Evolutionary conservation across 2,888 invertebrate species (phyloP), one percentile per base, ranked within the genome.

Genomic region (Saturnia pavonia): DNA sequence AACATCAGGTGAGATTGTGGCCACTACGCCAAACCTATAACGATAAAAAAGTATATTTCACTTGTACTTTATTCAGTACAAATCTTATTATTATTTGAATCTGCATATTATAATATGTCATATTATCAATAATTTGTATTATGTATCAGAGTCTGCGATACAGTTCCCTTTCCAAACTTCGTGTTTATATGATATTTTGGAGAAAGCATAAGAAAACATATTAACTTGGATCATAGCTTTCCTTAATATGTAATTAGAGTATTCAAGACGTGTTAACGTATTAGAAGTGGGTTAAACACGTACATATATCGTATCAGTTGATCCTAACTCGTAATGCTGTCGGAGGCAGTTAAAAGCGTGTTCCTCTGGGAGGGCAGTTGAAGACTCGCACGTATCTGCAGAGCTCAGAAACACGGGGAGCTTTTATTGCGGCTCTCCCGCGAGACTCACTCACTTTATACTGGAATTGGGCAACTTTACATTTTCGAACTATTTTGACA

Each of bases 341-440:
- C 40, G 65, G n/a, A 65, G 63, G 63, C 63, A 40, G 63, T 65
- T 65, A 40, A 65, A 40, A 65, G 34, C 65, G n/a, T 40, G 8
- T 65, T 60, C 65, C 65, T 65, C 40, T n/a, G 65, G 65, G 65
- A 65, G 40, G 40, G 40, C 40, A 60, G 25, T 40, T 65, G 40
- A 65, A 40, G 40, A 11, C 65, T 65, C 40, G 48, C 45, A 68
- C 68, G 34, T 54, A 68, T 14, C 27, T 34, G 34, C 68, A 34
- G 16, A 27, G 34, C 54, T 19, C n/a, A 48, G 51, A 48, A 51
- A 54, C 51, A 66, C 65, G 70, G 48, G 66, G 34, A 66, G 70
- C 65, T 70, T 69, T 70, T 66, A 70, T 70, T 70, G 22, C 70
- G n/a, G 25, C 25, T 14, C 43, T 70, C 70, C 70, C 43, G 43